Evolutionary conservation across 2,888 invertebrate genomes (phyloP).

Genomic region (Pyrocoelia pectoralis): DNA sequence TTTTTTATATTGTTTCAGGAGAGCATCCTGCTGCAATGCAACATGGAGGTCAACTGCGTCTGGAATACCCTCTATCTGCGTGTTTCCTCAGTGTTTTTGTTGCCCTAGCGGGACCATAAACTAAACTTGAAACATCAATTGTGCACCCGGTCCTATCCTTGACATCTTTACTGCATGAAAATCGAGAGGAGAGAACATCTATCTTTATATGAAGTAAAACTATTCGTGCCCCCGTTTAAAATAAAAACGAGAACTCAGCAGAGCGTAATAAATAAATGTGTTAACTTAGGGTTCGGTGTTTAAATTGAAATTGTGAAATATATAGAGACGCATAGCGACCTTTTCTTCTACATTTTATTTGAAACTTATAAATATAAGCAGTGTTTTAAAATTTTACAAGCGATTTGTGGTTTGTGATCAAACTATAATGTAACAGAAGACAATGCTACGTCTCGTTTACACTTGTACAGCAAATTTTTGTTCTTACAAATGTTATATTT

Average conservation of each 20-base stretch:
- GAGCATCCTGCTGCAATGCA: slow-evolving; percentile 90
- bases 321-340: neutral
- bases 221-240: slow-evolving; percentile 9
- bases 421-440: neutral
- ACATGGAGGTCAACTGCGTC: slow-evolving; percentile 75
- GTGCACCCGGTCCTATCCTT: slow-evolving; percentile 11
- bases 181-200: slow-evolving; percentile 12
- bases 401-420: neutral
- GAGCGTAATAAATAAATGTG: slow-evolving; percentile 19
- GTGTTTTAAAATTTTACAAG: neutral
- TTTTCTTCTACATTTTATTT: neutral
- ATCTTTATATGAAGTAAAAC: neutral
- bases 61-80: slow-evolving; percentile 76
- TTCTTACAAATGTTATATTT: too few relatives aligned
- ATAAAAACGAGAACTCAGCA: neutral
- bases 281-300: slow-evolving; percentile 18
- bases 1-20: slow-evolving; percentile 64
- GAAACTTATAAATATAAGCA: neutral
- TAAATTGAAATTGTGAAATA: slow-evolving; percentile 10
- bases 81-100: slow-evolving; percentile 75
- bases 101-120: slow-evolving; percentile 65
- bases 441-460: too few relatives aligned
- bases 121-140: slow-evolving; percentile 24
- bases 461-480: too few relatives aligned
- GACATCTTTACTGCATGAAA: slow-evolving; percentile 12